phyloP scores from a whole-genome alignment of 2,797 vertebrate genomes.

The Melanotaenia parkinsoni region DNA sequence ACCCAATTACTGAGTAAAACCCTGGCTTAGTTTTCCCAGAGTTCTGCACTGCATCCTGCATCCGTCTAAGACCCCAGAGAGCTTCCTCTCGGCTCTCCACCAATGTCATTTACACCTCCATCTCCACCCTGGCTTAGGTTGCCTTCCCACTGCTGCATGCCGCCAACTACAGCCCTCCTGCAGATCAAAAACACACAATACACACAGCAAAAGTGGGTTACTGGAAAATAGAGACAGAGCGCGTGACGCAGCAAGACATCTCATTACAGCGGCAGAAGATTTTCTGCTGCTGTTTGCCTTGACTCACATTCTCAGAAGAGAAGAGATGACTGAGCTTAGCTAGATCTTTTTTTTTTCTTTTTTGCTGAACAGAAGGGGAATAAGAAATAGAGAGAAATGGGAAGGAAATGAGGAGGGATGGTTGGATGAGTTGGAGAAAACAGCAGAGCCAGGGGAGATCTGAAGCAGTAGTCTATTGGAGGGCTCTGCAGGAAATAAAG shows the following conservation, averaged over 20 bases:
- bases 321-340: conserved; percentile 54
- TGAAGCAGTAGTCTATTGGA: conserved; percentile 32
- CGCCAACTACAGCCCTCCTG: conserved; percentile 65
- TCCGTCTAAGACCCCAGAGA: conserved; percentile 75
- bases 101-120: conserved; percentile 78
- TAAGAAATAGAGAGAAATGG: conserved; percentile 22
- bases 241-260: conserved; percentile 74
- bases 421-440: conserved; percentile 47
- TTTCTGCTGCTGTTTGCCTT: conserved; percentile 69
- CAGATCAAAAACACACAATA: conserved; percentile 59
- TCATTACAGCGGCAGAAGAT: conserved; percentile 72
- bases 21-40: conserved; percentile 71
- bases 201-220: conserved; percentile 57
- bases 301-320: conserved; percentile 64
- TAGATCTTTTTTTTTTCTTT: conserved; percentile 31
- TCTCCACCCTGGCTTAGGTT: conserved; percentile 68
- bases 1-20: conserved; percentile 78
- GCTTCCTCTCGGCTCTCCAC: conserved; percentile 69
- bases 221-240: conserved; percentile 64
- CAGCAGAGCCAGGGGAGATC: conserved; percentile 28
- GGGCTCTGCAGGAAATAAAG: conserved; percentile 69
- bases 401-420: conserved; percentile 14
- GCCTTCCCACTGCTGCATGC: conserved; percentile 67
- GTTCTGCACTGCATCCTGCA: conserved; percentile 69
- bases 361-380: conserved; percentile 41